A percentile compares a stretch with the other conserved stretches of the same genome.
Conservation (phyloP, 2,888 invertebrate genomes). For the Cartodere bifasciata region DNA sequence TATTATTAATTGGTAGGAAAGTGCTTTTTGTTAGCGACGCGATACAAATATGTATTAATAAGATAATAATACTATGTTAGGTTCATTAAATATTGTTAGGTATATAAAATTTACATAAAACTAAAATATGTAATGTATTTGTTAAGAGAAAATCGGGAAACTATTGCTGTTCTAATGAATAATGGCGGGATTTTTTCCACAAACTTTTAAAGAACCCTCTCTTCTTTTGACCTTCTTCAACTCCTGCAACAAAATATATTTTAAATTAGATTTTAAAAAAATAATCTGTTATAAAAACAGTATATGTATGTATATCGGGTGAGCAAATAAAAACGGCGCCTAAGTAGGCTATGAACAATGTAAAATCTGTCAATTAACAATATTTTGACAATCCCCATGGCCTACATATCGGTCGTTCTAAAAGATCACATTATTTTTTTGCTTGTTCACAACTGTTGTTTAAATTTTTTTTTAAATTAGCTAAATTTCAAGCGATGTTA, state of each 20-base stretch:
- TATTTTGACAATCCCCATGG: no score
- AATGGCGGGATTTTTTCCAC: conserved; percentile 79
- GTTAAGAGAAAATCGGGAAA: conserved; percentile 12
- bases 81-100: conserved; percentile 19
- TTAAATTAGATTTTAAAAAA: conserved; percentile 22
- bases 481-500: no score
- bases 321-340: no score
- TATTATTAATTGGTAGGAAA: no score
- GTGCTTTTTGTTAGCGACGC: conserved; percentile 20
- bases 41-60: no score
- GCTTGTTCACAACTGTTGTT: no score
- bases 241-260: conserved; percentile 38
- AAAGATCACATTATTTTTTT: no score
- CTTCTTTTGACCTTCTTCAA: conserved; percentile 65
- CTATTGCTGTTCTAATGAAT: conserved; percentile 78
- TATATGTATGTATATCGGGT: no score
- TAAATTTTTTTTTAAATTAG: no score
- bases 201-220: conserved; percentile 81
- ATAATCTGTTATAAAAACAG: conserved; percentile 24
- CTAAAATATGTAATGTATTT: conserved; percentile 13
- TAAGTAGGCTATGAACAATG: no score
- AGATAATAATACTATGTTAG: conserved; percentile 24
- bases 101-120: conserved; percentile 28
- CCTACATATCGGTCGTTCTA: no score
- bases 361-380: no score